Evolutionary conservation across 2,113 vertebrate species (phyloP).

Genomic region (Grus americana): DNA sequence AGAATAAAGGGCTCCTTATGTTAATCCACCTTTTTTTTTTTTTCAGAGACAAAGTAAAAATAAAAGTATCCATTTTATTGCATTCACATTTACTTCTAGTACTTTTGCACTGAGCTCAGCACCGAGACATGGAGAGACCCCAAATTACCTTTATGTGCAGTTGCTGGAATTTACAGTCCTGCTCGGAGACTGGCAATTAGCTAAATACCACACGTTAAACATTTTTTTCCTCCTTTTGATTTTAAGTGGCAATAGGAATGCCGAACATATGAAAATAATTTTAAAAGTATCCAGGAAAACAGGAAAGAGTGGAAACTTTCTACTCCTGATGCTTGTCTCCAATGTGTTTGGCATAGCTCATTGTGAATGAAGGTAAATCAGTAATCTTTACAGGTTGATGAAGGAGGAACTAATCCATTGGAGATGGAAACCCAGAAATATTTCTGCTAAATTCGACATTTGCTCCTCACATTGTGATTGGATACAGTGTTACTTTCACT

Average conservation of each 20-base stretch:
- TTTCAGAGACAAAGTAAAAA: neutral
- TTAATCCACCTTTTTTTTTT: neutral
- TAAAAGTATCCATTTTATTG: neutral
- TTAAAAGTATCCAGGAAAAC: neutral
- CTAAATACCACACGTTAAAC: constrained; percentile 64
- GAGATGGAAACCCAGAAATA: neutral
- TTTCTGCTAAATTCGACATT: constrained; percentile 17
- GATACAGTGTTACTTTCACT: neutral
- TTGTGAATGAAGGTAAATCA: neutral
- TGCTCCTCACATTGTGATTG: neutral
- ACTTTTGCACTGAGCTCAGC: neutral
- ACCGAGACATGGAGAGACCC: neutral
- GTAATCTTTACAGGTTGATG: neutral
- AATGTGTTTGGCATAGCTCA: neutral
- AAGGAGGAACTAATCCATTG: neutral
- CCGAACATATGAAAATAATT: neutral
- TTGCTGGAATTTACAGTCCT: constrained; percentile 62
- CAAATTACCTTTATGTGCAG: neutral
- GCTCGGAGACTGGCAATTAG: constrained; percentile 63
- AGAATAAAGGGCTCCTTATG: neutral
- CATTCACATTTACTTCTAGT: neutral
- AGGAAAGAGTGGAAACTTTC: constrained; percentile 44
- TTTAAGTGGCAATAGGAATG: neutral
- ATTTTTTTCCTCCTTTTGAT: neutral
- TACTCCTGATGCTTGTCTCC: neutral